A percentile compares a stretch with the other conserved stretches of the same genome.
phyloP scores from a whole-genome alignment of 2,113 vertebrate genomes.

The Mandrillus leucophaeus region DNA sequence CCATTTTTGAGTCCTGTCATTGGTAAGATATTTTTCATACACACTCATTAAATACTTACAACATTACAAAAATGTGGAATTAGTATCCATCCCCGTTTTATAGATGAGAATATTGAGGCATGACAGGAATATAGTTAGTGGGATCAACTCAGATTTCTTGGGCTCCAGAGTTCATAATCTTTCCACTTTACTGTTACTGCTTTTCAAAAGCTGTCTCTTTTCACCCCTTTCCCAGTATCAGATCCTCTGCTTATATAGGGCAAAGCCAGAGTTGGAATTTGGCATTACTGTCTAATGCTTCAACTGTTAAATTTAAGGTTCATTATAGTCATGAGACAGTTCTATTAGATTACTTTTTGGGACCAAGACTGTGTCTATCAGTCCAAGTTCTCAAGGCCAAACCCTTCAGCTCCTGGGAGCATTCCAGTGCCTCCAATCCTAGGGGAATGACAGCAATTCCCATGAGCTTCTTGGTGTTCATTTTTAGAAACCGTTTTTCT shows the following conservation, averaged over 20 bases:
- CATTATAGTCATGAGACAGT: neutral
- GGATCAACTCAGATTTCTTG: neutral
- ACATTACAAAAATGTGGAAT: neutral
- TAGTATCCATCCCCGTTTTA: neutral
- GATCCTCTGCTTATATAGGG: neutral
- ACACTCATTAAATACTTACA: neutral
- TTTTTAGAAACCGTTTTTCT: neutral
- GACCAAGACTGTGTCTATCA: neutral
- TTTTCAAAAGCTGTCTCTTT: neutral
- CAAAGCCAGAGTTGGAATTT: neutral
- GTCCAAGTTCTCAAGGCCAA: neutral
- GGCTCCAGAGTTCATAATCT: neutral
- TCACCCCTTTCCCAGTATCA: neutral
- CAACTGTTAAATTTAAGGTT: constrained; percentile 31
- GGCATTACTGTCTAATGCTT: constrained; percentile 9
- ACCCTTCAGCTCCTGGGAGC: neutral
- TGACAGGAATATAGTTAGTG: neutral
- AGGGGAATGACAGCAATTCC: neutral
- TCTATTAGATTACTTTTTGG: neutral
- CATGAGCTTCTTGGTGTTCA: neutral
- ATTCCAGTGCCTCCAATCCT: neutral
- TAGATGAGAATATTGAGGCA: neutral
- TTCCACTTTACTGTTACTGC: neutral
- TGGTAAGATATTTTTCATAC: neutral
- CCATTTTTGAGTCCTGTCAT: neutral